Percentiles rank a stretch among this genome's conserved stretches.
Conservation (phyloP, 2,797 vertebrate species). For the Taeniopygia guttata region DNA sequence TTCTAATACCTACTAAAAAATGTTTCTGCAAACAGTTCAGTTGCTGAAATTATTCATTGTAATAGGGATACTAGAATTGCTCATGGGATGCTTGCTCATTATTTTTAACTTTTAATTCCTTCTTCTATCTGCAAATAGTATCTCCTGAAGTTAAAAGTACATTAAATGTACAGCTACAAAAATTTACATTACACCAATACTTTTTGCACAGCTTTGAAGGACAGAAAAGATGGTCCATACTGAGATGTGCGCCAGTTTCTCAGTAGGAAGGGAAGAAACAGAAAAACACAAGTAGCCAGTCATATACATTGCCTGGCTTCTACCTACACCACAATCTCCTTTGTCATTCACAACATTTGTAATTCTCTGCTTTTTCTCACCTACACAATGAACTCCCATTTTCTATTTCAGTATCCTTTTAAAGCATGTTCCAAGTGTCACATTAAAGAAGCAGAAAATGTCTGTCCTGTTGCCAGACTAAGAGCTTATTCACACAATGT, state of each 20-base stretch:
- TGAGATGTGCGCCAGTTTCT: not conserved
- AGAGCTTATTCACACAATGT: not conserved
- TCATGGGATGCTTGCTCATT: not conserved
- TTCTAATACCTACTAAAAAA: not conserved
- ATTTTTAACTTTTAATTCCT: not conserved
- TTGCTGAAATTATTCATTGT: not conserved
- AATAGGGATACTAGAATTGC: not conserved
- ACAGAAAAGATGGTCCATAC: not conserved
- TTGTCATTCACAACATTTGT: not conserved
- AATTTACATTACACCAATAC: not conserved
- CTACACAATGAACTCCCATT: not conserved
- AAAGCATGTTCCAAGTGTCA: not conserved
- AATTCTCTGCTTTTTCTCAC: not conserved
- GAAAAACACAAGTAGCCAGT: not conserved
- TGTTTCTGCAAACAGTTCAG: not conserved
- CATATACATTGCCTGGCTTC: not conserved
- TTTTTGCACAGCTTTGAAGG: not conserved
- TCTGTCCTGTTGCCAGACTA: not conserved
- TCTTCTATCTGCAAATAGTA: not conserved
- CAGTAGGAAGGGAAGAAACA: not conserved
- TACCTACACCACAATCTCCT: not conserved
- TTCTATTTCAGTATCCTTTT: not conserved
- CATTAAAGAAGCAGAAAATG: not conserved
- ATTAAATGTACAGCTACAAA: not conserved
- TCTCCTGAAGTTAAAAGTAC: not conserved